These are phyloP conservation scores for Aphis craccivora DNA, from an alignment of 1,140 invertebrate genomes.

Conservation along the genomic window DNA sequence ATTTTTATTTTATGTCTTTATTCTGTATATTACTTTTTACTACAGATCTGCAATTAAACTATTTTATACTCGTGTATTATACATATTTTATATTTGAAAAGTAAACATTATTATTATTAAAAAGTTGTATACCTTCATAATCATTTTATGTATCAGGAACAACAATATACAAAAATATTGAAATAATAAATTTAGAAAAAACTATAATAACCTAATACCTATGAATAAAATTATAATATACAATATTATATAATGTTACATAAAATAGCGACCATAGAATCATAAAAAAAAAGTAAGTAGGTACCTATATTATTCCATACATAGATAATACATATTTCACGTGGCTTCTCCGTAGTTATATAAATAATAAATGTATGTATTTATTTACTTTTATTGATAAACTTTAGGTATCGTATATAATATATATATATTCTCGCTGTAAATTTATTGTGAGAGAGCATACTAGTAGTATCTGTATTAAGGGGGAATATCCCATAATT, in stretches of 20 bases:
- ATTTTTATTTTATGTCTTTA: neutral
- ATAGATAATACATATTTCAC: neutral
- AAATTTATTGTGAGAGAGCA: neutral
- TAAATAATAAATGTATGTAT: neutral
- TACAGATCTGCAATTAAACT: neutral
- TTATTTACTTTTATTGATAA: neutral
- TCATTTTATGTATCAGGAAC: neutral
- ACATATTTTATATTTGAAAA: neutral
- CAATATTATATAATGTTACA: neutral
- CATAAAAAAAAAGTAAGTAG: neutral
- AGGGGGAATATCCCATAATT: too few species aligned
- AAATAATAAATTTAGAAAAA: neutral
- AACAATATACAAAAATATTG: neutral
- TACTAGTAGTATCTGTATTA: too few species aligned
- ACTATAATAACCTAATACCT: neutral
- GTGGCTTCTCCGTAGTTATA: neutral
- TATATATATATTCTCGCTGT: too few species aligned
- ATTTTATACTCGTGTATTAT: neutral
- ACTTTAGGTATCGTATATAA: too few species aligned
- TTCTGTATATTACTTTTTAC: neutral
- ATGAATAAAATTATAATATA: neutral
- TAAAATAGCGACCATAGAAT: neutral
- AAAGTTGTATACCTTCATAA: neutral
- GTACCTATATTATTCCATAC: neutral
- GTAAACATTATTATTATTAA: neutral